phyloP scores from a whole-genome alignment of 2,888 invertebrate genomes.

The Andrena minutula region DNA sequence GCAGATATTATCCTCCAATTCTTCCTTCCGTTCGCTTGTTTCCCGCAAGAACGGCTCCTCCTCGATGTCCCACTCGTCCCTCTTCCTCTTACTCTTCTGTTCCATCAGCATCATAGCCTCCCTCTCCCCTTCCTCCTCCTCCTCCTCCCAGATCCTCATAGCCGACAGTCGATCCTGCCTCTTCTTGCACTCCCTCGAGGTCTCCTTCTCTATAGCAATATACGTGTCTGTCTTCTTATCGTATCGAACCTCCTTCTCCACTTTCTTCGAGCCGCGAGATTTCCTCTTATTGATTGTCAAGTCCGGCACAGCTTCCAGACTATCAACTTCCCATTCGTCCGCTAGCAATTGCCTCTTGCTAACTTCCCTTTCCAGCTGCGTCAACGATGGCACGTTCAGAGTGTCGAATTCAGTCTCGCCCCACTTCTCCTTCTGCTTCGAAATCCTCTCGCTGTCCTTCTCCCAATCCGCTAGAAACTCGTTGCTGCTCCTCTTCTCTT shows the following conservation, averaged over 20 bases:
- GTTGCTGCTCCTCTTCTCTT: slow-evolving; percentile 61
- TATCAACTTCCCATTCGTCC: slow-evolving; percentile 84
- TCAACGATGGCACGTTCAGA: slow-evolving; percentile 79
- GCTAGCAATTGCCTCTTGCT: slow-evolving; percentile 73
- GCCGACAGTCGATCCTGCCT: slow-evolving; percentile 75
- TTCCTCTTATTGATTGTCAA: slow-evolving; percentile 60
- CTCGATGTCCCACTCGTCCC: slow-evolving; percentile 73
- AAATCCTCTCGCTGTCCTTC: slow-evolving; percentile 61
- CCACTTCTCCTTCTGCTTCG: slow-evolving; percentile 75
- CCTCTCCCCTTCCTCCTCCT: slow-evolving; percentile 81
- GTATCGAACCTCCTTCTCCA: slow-evolving; percentile 79
- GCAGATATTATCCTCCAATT: slow-evolving; percentile 9
- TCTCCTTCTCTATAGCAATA: slow-evolving; percentile 78
- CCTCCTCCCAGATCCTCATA: slow-evolving; percentile 83
- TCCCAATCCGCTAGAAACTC: slow-evolving; percentile 77
- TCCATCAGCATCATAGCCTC: slow-evolving; percentile 77
- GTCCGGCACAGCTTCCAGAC: slow-evolving; percentile 78
- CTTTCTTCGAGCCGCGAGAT: slow-evolving; percentile 67
- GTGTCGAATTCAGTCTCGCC: slow-evolving; percentile 80
- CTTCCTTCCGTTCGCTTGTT: slow-evolving; percentile 38
- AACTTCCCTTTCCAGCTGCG: slow-evolving; percentile 79
- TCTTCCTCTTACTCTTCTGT: slow-evolving; percentile 68
- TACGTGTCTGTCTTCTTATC: slow-evolving; percentile 82
- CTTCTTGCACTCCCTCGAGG: slow-evolving; percentile 71
- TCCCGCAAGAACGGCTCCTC: slow-evolving; percentile 61